These are phyloP conservation scores for Napeogenes inachia DNA, from an alignment of 2,888 invertebrate species.

Conservation along the genomic window DNA sequence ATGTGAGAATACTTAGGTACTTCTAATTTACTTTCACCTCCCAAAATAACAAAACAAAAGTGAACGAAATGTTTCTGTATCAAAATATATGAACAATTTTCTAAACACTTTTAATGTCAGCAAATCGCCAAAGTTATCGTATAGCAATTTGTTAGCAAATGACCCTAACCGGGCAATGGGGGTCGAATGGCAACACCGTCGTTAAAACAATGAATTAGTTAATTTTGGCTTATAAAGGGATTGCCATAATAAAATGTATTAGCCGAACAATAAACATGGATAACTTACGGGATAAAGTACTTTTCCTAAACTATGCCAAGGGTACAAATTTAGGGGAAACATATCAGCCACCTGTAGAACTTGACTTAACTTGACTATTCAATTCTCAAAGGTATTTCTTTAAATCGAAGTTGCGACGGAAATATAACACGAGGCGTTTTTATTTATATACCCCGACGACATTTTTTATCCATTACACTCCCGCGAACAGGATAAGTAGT, in stretches of 20 bases:
- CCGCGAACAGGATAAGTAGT: not conserved
- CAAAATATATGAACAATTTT: no score
- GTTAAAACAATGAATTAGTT: slow-evolving; percentile 4
- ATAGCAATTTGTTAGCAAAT: not conserved
- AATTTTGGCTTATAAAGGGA: not conserved
- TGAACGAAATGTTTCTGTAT: no score
- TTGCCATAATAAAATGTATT: not conserved
- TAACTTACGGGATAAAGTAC: not conserved
- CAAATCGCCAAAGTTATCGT: not conserved
- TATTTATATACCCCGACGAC: not conserved
- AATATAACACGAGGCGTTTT: not conserved
- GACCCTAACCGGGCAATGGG: slow-evolving; percentile 2
- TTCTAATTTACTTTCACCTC: no score
- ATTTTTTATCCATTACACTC: not conserved
- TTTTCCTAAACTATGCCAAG: not conserved
- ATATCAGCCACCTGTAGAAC: slow-evolving; percentile 8
- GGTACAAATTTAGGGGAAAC: slow-evolving; percentile 8
- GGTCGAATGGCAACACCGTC: slow-evolving; percentile 1
- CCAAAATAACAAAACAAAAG: no score
- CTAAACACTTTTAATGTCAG: not conserved
- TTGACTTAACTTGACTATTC: slow-evolving; percentile 1
- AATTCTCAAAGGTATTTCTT: slow-evolving; percentile 5
- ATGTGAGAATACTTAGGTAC: no score
- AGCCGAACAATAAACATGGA: no score
- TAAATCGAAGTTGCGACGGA: not conserved